Evolutionary conservation across 2,113 vertebrate genomes (phyloP), one percentile per base, ranked within the genome.

Genomic region (Clarias batrachus): DNA sequence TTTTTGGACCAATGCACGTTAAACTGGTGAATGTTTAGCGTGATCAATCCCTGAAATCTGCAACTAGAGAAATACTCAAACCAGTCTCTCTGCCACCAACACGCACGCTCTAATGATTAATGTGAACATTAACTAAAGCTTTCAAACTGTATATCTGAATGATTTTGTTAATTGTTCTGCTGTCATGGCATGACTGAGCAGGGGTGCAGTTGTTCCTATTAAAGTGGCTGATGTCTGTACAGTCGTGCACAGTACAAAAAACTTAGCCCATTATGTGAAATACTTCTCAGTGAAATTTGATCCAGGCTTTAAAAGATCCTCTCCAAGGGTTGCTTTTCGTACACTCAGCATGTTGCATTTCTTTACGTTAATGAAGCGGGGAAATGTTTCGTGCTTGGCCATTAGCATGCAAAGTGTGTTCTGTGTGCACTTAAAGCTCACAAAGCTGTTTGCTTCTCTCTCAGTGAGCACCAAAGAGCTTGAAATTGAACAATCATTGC

Each of bases 331-430:
- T 5, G 30, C 21, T 56, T 84, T 74, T 52, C 81, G n/a, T 63
- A 59, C 27, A 48, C 68, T 82, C 33, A 13, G 82, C 60, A 54
- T 41, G 56, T 54, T n/a, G 19, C 27, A 81, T 12, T 62, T 0
- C 27, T 48, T 84, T 57, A 52, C 16, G 23, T 85, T 73, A 85
- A 76, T 48, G 30, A 81, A 78, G 70, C 52, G n/a, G 12, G 78
- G 25, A 65, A 56, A 48, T 62, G 70, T 59, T 81, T 84, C 83
- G 74, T 91, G 25, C 68, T 66, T 4, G 8, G 2, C 52, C 66
- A 88, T 89, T 88, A 88, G 85, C 70, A 89, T 91, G 80, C 88
- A 71, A 19, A 60, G n/a, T 37, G 16, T 48, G 65, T 86, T 63
- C 27, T 66, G 27, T 83, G 48, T 48, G 63, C 65, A 41, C 73